Evolutionary conservation across 2,888 invertebrate species (phyloP).

Genomic region (Pomacea canaliculata): DNA sequence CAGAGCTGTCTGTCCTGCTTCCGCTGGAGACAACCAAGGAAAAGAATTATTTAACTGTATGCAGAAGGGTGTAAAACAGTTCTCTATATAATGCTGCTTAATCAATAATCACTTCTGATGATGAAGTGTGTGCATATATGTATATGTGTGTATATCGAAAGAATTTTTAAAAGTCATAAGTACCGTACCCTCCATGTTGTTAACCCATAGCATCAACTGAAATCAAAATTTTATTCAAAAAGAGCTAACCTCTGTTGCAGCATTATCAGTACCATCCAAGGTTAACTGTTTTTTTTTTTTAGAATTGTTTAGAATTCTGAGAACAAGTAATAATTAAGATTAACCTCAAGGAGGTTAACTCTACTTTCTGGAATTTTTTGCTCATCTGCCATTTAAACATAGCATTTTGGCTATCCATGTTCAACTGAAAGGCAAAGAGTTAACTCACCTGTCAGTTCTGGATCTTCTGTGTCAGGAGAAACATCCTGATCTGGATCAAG

Average conservation of each 20-base stretch:
- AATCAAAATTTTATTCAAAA: too few species aligned
- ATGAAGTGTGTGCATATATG: background rate
- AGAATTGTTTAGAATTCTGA: too few species aligned
- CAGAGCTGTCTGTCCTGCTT: conserved; percentile 73
- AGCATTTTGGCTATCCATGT: too few species aligned
- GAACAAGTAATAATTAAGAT: too few species aligned
- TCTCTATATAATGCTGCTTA: background rate
- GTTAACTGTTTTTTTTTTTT: too few species aligned
- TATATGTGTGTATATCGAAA: background rate
- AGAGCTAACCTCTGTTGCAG: too few species aligned
- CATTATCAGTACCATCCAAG: too few species aligned
- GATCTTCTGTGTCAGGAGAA: conserved; percentile 96
- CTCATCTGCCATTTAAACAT: too few species aligned
- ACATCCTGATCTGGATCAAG: conserved; percentile 95
- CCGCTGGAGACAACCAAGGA: conserved; percentile 46
- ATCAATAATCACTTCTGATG: background rate
- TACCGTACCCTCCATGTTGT: too few species aligned
- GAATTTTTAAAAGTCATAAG: background rate
- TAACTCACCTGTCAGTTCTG: conserved; percentile 81
- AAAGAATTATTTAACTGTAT: background rate
- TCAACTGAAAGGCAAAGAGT: too few species aligned
- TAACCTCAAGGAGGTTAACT: too few species aligned
- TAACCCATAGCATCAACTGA: too few species aligned
- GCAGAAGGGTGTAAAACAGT: background rate
- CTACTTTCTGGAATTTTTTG: background rate